Base-by-base conservation (phyloP, 2,888 invertebrate species). In the Oxystoma pomonae region DNA sequence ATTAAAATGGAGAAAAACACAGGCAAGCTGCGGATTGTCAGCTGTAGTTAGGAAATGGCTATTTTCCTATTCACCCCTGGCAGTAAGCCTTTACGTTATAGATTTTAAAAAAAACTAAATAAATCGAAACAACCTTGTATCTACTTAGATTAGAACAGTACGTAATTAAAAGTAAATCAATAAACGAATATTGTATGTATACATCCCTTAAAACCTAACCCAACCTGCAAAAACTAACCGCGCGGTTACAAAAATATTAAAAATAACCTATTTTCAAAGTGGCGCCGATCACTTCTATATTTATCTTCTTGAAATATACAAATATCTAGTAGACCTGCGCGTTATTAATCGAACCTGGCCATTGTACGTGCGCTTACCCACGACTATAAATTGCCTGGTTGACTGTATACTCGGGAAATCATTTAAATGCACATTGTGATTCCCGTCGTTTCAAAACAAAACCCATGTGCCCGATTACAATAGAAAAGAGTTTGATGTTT, bases 361-460 rank as follows among this genome's bases (percentile, higher is more conserved):
- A 12, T 35, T n/a, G 5, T 35, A 12, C 12, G 35, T 12, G 35
- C 3, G 35, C 5, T 12, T 35, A 62, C 56, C 62, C 60, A 65
- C 62, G 67, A 58, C 58, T 64, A 72, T 68, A n/a, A 70, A 59
- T 71, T 62, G 63, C 65, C 70, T 79, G 79, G 77, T 63, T 78
- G 70, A 77, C 75, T 75, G 76, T 71, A 75, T 35, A n/a, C n/a
- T 53, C 76, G 76, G 77, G 79, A 77, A 80, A 78, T 78, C 77
- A 80, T 80, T 80, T 78, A 78, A 80, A 79, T 80, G 80, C 79
- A 78, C 75, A 78, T 76, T 75, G 78, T 76, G 76, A 79, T 79
- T 77, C 78, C 79, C 7, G n/a, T 78, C 78, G 79, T 78, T 79
- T 80, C 79, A 80, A 80, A 80, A 80, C 80, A 80, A 80, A 80